Base-by-base conservation (phyloP, 2,113 vertebrate species). In the Misgurnus anguillicaudatus region DNA sequence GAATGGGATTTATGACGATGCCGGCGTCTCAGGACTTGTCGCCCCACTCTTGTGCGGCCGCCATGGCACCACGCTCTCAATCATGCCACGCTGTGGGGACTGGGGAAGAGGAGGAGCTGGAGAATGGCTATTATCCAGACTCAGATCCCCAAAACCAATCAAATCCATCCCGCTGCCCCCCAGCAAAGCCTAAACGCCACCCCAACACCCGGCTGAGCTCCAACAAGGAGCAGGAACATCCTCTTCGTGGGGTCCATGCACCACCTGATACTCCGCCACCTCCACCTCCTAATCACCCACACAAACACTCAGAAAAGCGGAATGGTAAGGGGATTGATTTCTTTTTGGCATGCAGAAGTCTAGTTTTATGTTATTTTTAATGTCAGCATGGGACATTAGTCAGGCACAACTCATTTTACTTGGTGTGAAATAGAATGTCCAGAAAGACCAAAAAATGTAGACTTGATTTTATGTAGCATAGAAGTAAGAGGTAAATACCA, bases 1-100 rank as follows among this genome's bases (percentile, higher is more conserved):
- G 95, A 51, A 95, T 96, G 95, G 96, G 96, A 64, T 97, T 97
- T 90, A 95, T 97, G 95, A 96, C 95, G 21, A 97, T 97, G 96
- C 96, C 96, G 0, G 95, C 95, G 67, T 97, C 95, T 77, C 96
- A 97, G 92, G 96, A 96, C 87, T 94, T 96, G 55, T 94, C 94
- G 16, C 94, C 95, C 14, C 94, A 95, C 87, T 94, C 96, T 64
- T 96, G 95, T 86, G 94, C 93, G 86, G 93, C 94, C 2, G 92
- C 93, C 87, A 95, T 97, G 95, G 94, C 96, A 14, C 95, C 95
- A 0, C 94, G 95, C 79, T 96, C 95, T 1, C 95, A 96, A 82
- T 97, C 96, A 79, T 96, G 95, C 88, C 96, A 97, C 51, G 95
- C 95, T 0, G 96, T 97, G 31, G 95, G 96, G 47, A 94, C 93